Evolutionary conservation across 1,140 invertebrate species (phyloP), one percentile per base, ranked within the genome.

Genomic region (Lasioglossum albipes): DNA sequence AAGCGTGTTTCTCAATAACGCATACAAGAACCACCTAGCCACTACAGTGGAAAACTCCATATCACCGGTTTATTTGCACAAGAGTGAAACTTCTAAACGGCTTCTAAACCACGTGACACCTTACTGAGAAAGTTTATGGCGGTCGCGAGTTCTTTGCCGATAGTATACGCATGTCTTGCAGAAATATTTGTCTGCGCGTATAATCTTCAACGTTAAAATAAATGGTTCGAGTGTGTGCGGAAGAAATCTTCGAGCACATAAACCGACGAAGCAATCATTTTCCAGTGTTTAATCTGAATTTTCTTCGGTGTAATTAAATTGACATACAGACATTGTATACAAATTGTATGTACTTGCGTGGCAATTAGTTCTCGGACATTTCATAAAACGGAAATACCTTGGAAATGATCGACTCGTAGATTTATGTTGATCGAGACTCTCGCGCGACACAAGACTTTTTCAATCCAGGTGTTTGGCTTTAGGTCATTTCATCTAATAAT

Each of bases 31-130:
- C 2, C 9, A 4, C 31, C 27, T 54, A n/a, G 12, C 68, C 6
- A 7, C 22, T 41, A 31, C 22, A 22, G 59, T 22, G 64, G 76
- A 65, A 72, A 78, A 71, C n/a, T 73, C 22, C 22, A 16, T 54
- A 54, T 16, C 31, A 54, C 62, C 79, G 49, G 79, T 81, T 77
- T 54, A 75, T 81, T 81, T 77, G 75, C 75, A 71, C 74, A 81
- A 66, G 61, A 77, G 79, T 70, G 79, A 81, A 78, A 78, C 79
- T 70, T 76, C 27, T 54, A 54, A 59, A 64, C 36, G 31, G 36
- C 70, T 41, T 45, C 69, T 0, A 10, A 62, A 59, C 52, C 67
- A 81, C 67, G 75, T 71, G 75, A 81, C 65, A 69, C 45, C 45
- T n/a, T 69, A 69, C 7, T 67, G 79, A 77, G 79, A 78, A 81